Conservation (phyloP, 37 sponge, comb jelly and placozoan species). For the Beroe forskalii region DNA sequence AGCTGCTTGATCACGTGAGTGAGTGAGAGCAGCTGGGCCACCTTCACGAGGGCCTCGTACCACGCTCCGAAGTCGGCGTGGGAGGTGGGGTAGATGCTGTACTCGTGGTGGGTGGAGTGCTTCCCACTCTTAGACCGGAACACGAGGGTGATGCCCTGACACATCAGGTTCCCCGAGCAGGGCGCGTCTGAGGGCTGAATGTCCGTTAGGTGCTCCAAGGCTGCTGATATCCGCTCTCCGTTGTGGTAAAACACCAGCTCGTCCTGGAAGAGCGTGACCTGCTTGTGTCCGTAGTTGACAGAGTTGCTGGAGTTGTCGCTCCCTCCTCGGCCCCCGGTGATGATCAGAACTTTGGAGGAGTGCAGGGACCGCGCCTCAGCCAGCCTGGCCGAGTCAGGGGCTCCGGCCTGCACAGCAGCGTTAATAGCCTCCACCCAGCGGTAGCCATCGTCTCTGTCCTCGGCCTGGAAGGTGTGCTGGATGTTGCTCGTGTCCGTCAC, state of each 20-base stretch:
- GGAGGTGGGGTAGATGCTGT: conserved; percentile 33
- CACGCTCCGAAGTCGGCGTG: conserved; percentile 47
- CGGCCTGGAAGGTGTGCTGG: conserved; percentile 58
- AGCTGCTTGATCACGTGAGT: not conserved
- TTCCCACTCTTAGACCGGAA: not conserved
- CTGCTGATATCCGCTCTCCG: conserved; percentile 3
- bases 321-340: not conserved
- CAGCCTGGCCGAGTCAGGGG: conserved; percentile 9
- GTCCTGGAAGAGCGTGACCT: conserved; percentile 15
- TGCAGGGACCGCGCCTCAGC: conserved; percentile 6
- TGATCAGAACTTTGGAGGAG: conserved; percentile 13
- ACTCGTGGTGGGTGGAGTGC: not conserved
- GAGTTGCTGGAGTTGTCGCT: not conserved
- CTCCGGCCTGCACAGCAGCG: not conserved
- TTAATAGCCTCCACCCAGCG: conserved; percentile 64
- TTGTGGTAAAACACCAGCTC: conserved; percentile 37
- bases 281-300: conserved; percentile 63
- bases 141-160: not conserved
- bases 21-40: not conserved
- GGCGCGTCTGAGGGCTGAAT: not conserved
- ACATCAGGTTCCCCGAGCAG: not conserved
- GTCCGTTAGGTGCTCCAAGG: not conserved
- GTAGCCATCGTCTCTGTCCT: conserved; percentile 21
- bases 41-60: not conserved
- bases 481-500: conserved; percentile 38